phyloP scores from a whole-genome alignment of 1,140 invertebrate species.

The Drosophila nikananu region DNA sequence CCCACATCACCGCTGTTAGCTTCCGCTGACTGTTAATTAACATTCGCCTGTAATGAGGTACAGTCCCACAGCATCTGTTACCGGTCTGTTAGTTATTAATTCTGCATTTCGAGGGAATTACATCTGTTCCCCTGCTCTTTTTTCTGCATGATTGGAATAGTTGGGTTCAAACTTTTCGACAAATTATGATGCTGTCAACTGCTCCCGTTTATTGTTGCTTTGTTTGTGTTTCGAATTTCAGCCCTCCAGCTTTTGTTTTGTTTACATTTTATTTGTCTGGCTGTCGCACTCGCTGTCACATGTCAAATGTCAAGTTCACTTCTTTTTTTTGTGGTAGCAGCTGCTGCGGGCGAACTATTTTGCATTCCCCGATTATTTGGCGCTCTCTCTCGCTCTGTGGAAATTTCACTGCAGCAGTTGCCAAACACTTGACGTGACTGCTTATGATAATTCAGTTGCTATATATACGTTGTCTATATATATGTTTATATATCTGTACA shows the following conservation, averaged over 20 bases:
- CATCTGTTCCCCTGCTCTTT: neutral
- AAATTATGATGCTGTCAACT: slow-evolving; percentile 50
- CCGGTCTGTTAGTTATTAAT: slow-evolving; percentile 19
- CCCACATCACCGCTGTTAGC: neutral
- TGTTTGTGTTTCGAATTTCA: slow-evolving; percentile 26
- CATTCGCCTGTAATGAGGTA: neutral
- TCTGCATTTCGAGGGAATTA: neutral
- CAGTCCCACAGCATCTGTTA: slow-evolving; percentile 18
- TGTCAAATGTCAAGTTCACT: slow-evolving; percentile 72
- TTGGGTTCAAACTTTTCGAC: slow-evolving; percentile 18
- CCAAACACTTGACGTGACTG: slow-evolving; percentile 59
- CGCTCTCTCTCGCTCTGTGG: slow-evolving; percentile 38
- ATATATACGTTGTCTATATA: slow-evolving; percentile 16
- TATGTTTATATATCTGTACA: slow-evolving; percentile 6
- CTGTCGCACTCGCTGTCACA: slow-evolving; percentile 65
- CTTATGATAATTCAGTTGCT: slow-evolving; percentile 69
- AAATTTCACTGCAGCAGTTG: slow-evolving; percentile 57
- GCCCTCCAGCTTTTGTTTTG: slow-evolving; percentile 29
- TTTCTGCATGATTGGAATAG: slow-evolving; percentile 21
- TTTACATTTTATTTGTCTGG: slow-evolving; percentile 68
- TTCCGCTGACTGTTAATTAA: neutral
- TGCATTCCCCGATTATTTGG: slow-evolving; percentile 70
- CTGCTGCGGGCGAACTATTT: slow-evolving; percentile 69
- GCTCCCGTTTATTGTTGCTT: slow-evolving; percentile 16
- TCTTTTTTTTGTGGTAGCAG: slow-evolving; percentile 52